Evolutionary conservation across 2,888 invertebrate species (phyloP), one percentile per base, ranked within the genome.

Genomic region (Ceratothoa steindachneri): DNA sequence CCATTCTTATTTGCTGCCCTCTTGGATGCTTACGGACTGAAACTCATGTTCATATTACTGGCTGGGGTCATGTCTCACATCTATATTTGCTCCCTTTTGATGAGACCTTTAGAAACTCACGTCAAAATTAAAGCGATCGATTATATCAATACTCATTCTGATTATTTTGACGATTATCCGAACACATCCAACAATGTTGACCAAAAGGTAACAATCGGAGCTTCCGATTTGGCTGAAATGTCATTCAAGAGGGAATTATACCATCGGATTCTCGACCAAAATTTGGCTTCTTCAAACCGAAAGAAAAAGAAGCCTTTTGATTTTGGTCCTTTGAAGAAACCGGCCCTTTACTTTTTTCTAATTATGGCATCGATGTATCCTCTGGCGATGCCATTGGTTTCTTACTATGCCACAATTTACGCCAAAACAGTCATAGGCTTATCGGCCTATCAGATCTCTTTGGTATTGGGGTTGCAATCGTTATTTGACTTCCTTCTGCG

Each of bases 21-120:
- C 15, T 41, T 60, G 24, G 65, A 73, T 24, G 29, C 64, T 24
- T 69, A 27, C 19, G 65, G 73, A 4, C 67, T 78, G 7, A 41
- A 24, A 52, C 64, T 73, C 1, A 64, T 71, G n/a, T 52, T 75
- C n/a, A 69, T 78, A 15, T 51, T 75, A 5, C 7, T 78, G 67
- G 64, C 73, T 2, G 68, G 69, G n/a, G n/a, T 75, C 2, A 66
- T 75, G 69, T n/a, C 67, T 4, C 78, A 78, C 53, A 28, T 78
- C 5, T 55, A 52, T 4, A 52, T 75, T 9, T 30, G 73, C 12
- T 71, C 71, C 22, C 51, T 65, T 31, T 69, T 78, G 24, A 69
- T 75, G 52, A 65, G 78, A 28, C 75, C 75, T 24, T 64, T 73
- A 31, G 51, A 69, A 7, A 27, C 55, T 7, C 78, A 78, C 52